A percentile compares a stretch with the other conserved stretches of the same genome.
Conservation (phyloP, 2,113 vertebrate genomes). For the Periophthalmodon schlosseri region DNA sequence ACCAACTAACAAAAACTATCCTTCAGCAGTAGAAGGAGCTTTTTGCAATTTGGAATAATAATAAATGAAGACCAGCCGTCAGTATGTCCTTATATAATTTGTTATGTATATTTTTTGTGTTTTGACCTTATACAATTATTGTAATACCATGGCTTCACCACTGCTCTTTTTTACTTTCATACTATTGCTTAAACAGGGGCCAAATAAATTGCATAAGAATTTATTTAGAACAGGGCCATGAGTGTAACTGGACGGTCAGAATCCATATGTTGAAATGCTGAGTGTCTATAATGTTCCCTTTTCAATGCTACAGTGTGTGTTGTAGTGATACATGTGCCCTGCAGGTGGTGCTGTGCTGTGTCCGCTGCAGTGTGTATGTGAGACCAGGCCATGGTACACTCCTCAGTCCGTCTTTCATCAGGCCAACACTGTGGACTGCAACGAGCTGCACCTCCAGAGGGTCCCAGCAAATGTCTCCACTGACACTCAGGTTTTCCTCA, state of each 20-base stretch:
- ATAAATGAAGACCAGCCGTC: too few relatives aligned
- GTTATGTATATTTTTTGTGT: too few relatives aligned
- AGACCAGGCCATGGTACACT: slow-evolving; percentile 84
- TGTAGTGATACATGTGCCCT: slow-evolving; percentile 4
- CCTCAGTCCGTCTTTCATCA: slow-evolving; percentile 83
- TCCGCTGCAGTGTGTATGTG: slow-evolving; percentile 82
- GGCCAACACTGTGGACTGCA: slow-evolving; percentile 82
- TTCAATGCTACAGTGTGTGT: neutral
- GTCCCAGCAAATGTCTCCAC: slow-evolving; percentile 72
- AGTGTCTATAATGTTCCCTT: neutral
- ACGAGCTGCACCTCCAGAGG: slow-evolving; percentile 77
- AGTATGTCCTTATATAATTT: too few relatives aligned
- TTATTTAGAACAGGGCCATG: too few relatives aligned
- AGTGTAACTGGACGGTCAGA: neutral
- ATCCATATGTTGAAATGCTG: neutral
- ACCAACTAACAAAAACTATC: too few relatives aligned
- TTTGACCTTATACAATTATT: too few relatives aligned
- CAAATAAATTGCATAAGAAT: too few relatives aligned
- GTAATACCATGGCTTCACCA: too few relatives aligned
- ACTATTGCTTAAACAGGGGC: too few relatives aligned
- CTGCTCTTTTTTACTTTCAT: too few relatives aligned
- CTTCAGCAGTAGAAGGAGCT: too few relatives aligned
- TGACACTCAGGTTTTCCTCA: slow-evolving; percentile 68
- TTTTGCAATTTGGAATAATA: too few relatives aligned
- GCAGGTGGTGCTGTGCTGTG: slow-evolving; percentile 62